These are phyloP conservation scores for Nesometra sesokonis DNA, from an alignment of 35 echinoderm and acorn worm species.

Conservation along the genomic window DNA sequence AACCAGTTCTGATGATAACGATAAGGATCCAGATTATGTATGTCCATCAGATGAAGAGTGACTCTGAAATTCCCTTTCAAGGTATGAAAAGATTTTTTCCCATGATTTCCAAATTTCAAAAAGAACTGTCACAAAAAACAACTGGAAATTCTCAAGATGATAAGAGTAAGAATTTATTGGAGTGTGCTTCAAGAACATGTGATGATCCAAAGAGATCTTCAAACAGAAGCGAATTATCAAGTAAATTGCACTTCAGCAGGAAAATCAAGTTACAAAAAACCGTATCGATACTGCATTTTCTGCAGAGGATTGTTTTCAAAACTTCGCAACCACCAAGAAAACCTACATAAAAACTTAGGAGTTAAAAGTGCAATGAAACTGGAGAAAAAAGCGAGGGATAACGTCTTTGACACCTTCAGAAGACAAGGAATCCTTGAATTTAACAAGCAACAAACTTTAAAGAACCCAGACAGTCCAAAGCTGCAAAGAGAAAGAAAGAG, in stretches of 20 bases:
- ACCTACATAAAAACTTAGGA: background rate
- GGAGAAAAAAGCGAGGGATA: background rate
- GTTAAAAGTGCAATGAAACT: background rate
- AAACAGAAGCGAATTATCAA: no score
- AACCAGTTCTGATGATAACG: background rate
- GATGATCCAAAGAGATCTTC: no score
- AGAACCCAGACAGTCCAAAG: conserved; percentile 1
- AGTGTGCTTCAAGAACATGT: no score
- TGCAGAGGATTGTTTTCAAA: background rate
- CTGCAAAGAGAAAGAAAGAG: background rate
- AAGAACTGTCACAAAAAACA: no score
- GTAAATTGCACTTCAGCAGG: no score
- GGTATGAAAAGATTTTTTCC: conserved; percentile 1
- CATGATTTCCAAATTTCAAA: background rate
- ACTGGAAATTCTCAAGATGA: no score
- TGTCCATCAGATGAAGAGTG: background rate
- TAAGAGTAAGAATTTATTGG: no score
- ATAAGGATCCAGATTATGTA: background rate
- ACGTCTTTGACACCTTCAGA: background rate
- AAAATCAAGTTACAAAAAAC: conserved; percentile 11
- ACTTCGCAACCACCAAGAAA: background rate
- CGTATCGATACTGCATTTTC: background rate
- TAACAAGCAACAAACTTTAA: background rate
- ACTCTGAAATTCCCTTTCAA: background rate
- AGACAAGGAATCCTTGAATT: background rate